These are phyloP conservation scores for Enteromius viviparus DNA, from an alignment of 2,797 vertebrate genomes.

Conservation along the genomic window DNA sequence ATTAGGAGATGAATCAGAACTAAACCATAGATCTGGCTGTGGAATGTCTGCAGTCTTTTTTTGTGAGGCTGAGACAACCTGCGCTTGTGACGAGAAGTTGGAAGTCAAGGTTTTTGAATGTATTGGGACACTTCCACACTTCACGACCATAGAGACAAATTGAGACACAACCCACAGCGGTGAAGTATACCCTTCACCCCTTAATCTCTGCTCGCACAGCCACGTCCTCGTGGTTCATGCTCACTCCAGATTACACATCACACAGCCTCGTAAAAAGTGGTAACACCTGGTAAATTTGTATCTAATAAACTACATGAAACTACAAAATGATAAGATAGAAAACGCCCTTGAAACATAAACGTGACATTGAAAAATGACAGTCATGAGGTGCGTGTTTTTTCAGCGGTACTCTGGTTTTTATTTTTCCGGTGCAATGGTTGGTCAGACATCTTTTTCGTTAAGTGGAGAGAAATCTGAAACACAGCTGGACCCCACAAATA, in stretches of 20 bases:
- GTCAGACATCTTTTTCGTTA: conserved; percentile 40
- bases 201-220: background rate
- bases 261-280: conserved; percentile 19
- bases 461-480: conserved; percentile 40
- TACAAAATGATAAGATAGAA: conserved; percentile 37
- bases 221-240: background rate
- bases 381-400: conserved; percentile 48
- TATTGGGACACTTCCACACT: background rate
- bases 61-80: background rate
- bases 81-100: conserved; percentile 7
- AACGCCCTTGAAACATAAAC: conserved; percentile 26
- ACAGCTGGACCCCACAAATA: conserved; percentile 30
- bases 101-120: background rate
- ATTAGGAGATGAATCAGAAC: conserved; percentile 10
- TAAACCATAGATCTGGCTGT: conserved; percentile 30
- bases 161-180: conserved; percentile 28
- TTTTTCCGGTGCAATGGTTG: conserved; percentile 59
- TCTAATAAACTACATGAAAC: conserved; percentile 28
- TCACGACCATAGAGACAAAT: conserved; percentile 6
- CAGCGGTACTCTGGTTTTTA: conserved; percentile 51
- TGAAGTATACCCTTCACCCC: background rate
- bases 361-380: conserved; percentile 45
- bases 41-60: conserved; percentile 51
- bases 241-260: conserved; percentile 23
- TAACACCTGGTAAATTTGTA: conserved; percentile 3